A percentile compares a stretch with the other conserved stretches of the same genome.
These are phyloP conservation scores for Schizaphis graminum DNA, from an alignment of 2,888 invertebrate genomes.

Conservation along the genomic window DNA sequence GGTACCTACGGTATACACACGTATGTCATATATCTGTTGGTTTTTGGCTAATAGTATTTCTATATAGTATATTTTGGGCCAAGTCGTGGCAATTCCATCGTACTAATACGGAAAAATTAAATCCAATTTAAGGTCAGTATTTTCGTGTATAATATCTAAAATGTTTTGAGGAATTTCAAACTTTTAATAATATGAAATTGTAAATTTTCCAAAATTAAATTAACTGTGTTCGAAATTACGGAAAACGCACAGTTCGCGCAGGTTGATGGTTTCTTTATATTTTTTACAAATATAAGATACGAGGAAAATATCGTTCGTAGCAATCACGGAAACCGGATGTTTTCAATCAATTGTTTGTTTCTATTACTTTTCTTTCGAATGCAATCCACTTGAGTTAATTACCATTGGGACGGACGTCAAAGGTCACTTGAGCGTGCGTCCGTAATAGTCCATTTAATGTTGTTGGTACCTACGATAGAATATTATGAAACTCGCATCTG, in stretches of 20 bases:
- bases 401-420: slow-evolving; percentile 37
- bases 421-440: slow-evolving; percentile 22
- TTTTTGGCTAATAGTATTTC: background rate
- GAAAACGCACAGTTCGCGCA: background rate
- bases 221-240: background rate
- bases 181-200: background rate
- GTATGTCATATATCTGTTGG: background rate
- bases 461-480: background rate
- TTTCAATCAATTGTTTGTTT: slow-evolving; percentile 56
- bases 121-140: background rate
- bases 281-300: background rate
- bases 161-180: background rate
- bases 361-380: slow-evolving; percentile 40
- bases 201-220: background rate
- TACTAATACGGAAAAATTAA: background rate
- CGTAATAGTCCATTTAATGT: background rate
- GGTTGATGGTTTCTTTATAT: background rate
- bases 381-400: slow-evolving; percentile 59
- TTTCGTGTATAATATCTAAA: background rate
- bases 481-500: slow-evolving; percentile 34
- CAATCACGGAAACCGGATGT: slow-evolving; percentile 60
- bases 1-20: background rate
- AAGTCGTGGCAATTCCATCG: background rate
- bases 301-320: background rate
- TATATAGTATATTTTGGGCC: background rate